Base-by-base conservation (phyloP, 2,797 vertebrate genomes). In the Pseudocheirus occidentalis region DNA sequence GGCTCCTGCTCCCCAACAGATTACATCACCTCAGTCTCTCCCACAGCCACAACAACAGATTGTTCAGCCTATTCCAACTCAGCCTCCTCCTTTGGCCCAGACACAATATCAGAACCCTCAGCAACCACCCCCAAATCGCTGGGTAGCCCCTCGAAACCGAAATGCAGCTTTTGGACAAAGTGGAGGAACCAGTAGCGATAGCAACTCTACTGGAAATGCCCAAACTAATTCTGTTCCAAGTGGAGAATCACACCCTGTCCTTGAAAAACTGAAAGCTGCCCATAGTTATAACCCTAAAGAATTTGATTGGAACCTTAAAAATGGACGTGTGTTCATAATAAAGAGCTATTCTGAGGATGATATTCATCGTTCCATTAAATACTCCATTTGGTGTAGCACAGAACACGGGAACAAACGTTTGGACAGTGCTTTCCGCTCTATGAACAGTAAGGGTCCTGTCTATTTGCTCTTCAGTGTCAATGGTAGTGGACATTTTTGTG, bases 361-460 rank as follows among this genome's bases (percentile, higher is more conserved):
- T 98, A 99, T 99, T 98, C 99, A 99, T 98, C 99, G 99, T 98
- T 99, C 99, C 99, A 99, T 99, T 99, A 99, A 99, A 98, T 99
- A 99, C 98, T 99, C 99, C 95, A 99, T 99, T 98, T 99, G 99
- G 99, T 99, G 99, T 98, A 99, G 99, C 99, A 99, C 99, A 0
- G 99, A 99, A 97, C 99, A 99, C 0, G 99, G 99, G 98, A 99
- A 99, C 99, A 99, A 99, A 98, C 99, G 99, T 91, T 99, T 99
- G 98, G 99, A 99, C 98, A 99, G 99, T 18, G 99, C 99, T 95
- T 99, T 99, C 98, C 99, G 99, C 73, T 98, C 99, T 96, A 98
- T 99, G 98, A 98, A 98, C 94, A 99, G 98, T 97, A 99, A 99
- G 97, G 99, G 99, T 59, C 99, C 99, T 0, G 99, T 99, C 97